Evolutionary conservation across 2,797 vertebrate species (phyloP).

Genomic region (Brotogeris chrysoptera): DNA sequence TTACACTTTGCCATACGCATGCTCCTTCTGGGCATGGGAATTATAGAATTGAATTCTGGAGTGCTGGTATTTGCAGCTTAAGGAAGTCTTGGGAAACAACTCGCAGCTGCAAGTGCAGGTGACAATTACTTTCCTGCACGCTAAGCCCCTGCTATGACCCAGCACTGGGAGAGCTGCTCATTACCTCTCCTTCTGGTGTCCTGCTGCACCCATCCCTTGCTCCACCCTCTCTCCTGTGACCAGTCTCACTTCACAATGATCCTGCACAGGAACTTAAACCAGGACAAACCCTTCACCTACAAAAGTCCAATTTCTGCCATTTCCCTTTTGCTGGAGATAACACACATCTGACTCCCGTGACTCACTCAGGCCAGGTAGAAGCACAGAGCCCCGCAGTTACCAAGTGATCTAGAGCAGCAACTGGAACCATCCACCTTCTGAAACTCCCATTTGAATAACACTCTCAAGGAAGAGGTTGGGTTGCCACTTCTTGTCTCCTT

Average conservation of each 20-base stretch:
- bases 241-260: not conserved
- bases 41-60: not conserved
- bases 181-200: not conserved
- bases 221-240: not conserved
- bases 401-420: not conserved
- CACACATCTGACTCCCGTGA: rapidly evolving
- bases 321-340: not conserved
- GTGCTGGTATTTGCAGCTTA: not conserved
- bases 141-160: rapidly evolving
- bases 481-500: not conserved
- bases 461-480: not conserved
- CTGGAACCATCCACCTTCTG: not conserved
- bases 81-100: not conserved
- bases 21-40: not conserved
- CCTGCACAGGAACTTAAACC: not conserved
- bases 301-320: not conserved
- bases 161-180: not conserved
- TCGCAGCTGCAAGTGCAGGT: rapidly evolving
- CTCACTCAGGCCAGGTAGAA: not conserved
- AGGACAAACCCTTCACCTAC: not conserved
- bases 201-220: not conserved
- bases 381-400: not conserved
- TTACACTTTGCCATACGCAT: rapidly evolving
- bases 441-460: not conserved
- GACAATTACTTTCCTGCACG: no score